Evolutionary conservation across 1,140 invertebrate species (phyloP).

Genomic region (Phthorimaea operculella): DNA sequence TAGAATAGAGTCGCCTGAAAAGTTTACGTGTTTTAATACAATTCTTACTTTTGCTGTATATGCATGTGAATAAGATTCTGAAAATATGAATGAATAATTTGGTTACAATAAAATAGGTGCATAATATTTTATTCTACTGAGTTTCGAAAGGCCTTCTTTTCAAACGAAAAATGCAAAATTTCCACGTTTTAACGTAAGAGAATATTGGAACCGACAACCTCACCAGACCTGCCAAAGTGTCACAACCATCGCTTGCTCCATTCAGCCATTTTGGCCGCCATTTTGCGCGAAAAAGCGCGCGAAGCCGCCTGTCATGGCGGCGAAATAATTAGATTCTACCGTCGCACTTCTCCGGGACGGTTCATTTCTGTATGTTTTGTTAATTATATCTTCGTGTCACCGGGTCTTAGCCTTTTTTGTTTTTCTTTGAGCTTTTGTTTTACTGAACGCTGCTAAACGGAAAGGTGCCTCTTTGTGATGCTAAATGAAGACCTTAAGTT

Average conservation of each 20-base stretch:
- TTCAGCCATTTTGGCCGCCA: slow-evolving; percentile 40
- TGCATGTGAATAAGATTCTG: no score
- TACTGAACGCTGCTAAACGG: slow-evolving; percentile 24
- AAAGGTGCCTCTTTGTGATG: slow-evolving; percentile 24
- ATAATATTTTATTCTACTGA: no score
- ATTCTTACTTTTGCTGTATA: no score
- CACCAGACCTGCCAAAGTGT: no score
- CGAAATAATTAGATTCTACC: slow-evolving; percentile 59
- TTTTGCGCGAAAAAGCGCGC: slow-evolving; percentile 47
- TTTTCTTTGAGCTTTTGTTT: slow-evolving; percentile 21
- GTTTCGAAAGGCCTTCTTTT: no score
- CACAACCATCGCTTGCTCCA: slow-evolving; percentile 16
- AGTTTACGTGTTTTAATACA: no score
- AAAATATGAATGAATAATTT: no score
- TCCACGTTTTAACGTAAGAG: no score
- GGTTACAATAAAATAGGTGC: no score
- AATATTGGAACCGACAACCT: no score
- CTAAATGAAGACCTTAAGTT: slow-evolving; percentile 10
- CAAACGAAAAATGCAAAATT: no score
- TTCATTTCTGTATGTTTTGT: slow-evolving; percentile 58
- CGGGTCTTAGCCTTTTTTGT: slow-evolving; percentile 23
- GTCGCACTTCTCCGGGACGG: slow-evolving; percentile 41
- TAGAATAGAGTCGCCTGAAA: no score
- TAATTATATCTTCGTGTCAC: slow-evolving; percentile 45
- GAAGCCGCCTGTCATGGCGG: slow-evolving; percentile 51